Evolutionary conservation across 1,140 invertebrate genomes (phyloP), one percentile per base, ranked within the genome.

Genomic region (Colletes gigas): DNA sequence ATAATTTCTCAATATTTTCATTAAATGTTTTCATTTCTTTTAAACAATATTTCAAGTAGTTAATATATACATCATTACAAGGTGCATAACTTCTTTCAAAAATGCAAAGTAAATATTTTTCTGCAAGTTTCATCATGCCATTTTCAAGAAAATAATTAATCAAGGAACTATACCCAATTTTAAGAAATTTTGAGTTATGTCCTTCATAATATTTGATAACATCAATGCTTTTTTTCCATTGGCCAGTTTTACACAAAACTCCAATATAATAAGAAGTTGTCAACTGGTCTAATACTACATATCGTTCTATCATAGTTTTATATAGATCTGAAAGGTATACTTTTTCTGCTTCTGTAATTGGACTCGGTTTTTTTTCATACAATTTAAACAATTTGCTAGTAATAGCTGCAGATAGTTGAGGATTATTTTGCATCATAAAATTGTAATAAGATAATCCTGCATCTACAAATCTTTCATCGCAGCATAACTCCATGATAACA

Each of bases 151-250:
- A 93, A 52, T 94, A 94, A 62, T 84, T 71, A 82, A 95, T 92
- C n/a, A 96, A 57, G 39, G 81, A 88, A 88, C 91, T 94, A 83
- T 94, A 95, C 4, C 91, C 83, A 75, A 75, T 39, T n/a, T 9
- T 0, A 57, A 17, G 3, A 0, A 5, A 19, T 15, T 0, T 3
- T 93, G 92, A 15, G 15, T 88, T 50, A 84, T 70, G 44, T 91
- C 0, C 52, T 88, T 94, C 93, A 76, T 95, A 93, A 85, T 94
- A 94, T 70, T 96, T 91, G 14, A 96, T 92, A 47, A 97, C 83
- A 82, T 95, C 92, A 2, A 95, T 60, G 74, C 94, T 93, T 77
- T 95, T 94, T 84, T 94, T 93, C 96, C 96, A 97, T 74, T 94
- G 87, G 76, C 90, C 88, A 17, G 96, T 96, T 52, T 94, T 86